Evolutionary conservation across 2,888 invertebrate species (phyloP), one percentile per base, ranked within the genome.

Genomic region (Laspeyria flexula): DNA sequence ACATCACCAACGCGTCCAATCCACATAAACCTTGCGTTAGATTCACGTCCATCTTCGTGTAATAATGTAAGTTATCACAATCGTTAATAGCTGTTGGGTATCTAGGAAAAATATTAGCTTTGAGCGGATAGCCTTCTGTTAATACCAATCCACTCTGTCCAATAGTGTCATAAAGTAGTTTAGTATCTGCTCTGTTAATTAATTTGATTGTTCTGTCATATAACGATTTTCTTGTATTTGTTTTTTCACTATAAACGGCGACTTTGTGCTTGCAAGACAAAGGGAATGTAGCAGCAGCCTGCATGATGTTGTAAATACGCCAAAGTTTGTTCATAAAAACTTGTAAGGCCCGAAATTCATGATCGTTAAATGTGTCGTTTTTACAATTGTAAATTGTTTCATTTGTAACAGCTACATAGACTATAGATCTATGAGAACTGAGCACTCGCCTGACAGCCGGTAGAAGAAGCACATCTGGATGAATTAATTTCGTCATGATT

Each of bases 1-100:
- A 58, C 79, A 84, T 77, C 1, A 83, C 49, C 43, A 85, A 51
- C 3, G 75, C 83, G 13, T 86, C 86, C 42, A 82, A 44, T 1
- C 86, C 86, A 48, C 85, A 86, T 18, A 61, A 77, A 0, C 75
- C 73, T 23, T 60, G 51, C 1, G 72, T 73, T 1, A 60, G 21
- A n/a, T 56, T 57, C 0, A 51, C 39, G 23, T 76, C 62, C 9
- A 69, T 39, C 7, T 59, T 69, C 3, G 67, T 38, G 43, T 78
- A 81, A 15, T 71, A 58, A 15, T 62, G 50, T n/a, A 79, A 59
- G 5, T 67, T 56, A 0, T 65, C 33, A 47, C 86, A 85, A 0
- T 60, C 34, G 10, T 7, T 59, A 15, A 84, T 76, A 11, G 82
- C 65, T 4, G 86, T 85, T 0, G 86, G 85, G 49, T 79, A 76